Evolutionary conservation across 2,888 invertebrate genomes (phyloP).

Genomic region (Drosophila helvetica): DNA sequence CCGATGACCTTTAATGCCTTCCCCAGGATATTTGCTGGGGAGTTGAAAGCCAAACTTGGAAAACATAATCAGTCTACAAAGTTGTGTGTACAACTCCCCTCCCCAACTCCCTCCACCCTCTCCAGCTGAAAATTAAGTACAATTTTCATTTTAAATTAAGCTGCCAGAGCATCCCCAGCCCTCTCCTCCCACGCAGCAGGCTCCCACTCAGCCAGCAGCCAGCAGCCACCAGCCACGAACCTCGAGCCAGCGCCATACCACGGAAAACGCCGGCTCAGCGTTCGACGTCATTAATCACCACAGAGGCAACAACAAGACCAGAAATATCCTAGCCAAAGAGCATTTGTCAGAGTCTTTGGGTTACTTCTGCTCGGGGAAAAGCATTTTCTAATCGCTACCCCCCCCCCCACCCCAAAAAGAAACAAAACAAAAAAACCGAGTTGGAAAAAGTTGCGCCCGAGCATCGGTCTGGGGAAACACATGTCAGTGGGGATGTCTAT

Average conservation of each 20-base stretch:
- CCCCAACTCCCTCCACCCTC: background rate
- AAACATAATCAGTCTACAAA: slow-evolving; percentile 35
- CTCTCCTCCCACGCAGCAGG: slow-evolving; percentile 10
- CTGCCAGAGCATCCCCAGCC: slow-evolving; percentile 58
- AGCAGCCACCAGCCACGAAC: slow-evolving; percentile 7
- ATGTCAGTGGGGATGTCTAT: slow-evolving; percentile 50
- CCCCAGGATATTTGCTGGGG: slow-evolving; percentile 18
- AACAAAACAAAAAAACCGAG: slow-evolving; percentile 35
- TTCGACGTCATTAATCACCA: slow-evolving; percentile 76
- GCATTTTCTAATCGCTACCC: slow-evolving; percentile 71
- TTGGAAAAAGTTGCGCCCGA: slow-evolving; percentile 58
- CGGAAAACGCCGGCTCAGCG: slow-evolving; percentile 48
- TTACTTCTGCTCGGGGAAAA: slow-evolving; percentile 54
- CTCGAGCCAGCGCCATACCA: background rate
- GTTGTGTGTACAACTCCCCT: background rate
- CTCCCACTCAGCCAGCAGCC: background rate
- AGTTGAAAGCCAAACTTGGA: slow-evolving; percentile 32
- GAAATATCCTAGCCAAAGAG: slow-evolving; percentile 55
- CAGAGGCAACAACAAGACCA: slow-evolving; percentile 58
- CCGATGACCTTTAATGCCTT: background rate
- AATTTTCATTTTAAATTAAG: slow-evolving; percentile 79
- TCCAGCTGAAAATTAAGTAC: slow-evolving; percentile 71
- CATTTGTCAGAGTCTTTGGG: slow-evolving; percentile 78
- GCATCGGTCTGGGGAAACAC: slow-evolving; percentile 48
- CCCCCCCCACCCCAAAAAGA: background rate